phyloP scores from a whole-genome alignment of 64 coral and sea anemone genomes.

The Catalaphyllia jardinei region DNA sequence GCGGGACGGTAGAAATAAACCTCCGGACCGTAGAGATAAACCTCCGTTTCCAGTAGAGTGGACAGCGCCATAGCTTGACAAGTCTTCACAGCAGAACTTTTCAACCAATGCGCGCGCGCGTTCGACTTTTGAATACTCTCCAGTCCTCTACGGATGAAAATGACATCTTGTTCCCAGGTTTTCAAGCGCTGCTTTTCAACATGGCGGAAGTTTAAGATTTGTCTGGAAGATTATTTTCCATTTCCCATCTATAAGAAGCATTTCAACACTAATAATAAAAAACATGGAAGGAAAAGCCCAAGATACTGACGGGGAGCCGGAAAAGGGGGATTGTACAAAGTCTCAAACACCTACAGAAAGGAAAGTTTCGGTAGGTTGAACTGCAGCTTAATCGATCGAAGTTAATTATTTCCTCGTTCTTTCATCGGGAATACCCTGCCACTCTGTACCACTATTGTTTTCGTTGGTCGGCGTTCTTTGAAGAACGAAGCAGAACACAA shows the following conservation, averaged over 20 bases:
- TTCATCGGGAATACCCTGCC: too few species aligned
- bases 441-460: too few species aligned
- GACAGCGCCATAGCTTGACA: too few species aligned
- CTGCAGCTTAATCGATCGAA: too few species aligned
- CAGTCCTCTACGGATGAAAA: neutral
- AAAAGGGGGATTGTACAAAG: conserved; percentile 3
- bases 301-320: neutral
- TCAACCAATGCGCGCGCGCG: neutral
- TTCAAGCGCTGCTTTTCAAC: neutral
- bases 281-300: neutral
- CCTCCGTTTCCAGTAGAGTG: too few species aligned
- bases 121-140: neutral
- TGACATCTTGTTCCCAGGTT: neutral
- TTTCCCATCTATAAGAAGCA: neutral
- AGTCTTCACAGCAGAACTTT: too few species aligned
- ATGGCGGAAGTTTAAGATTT: neutral
- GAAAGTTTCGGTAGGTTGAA: conserved; percentile 13
- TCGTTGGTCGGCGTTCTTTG: too few species aligned
- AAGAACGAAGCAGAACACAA: too few species aligned
- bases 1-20: too few species aligned
- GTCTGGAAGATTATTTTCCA: neutral
- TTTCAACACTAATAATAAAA: neutral
- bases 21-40: too few species aligned
- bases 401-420: too few species aligned
- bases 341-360: neutral